Percentiles rank a stretch among this genome's conserved stretches.
Conservation (phyloP, 2,888 invertebrate species). For the Caenorhabditis virilis region DNA sequence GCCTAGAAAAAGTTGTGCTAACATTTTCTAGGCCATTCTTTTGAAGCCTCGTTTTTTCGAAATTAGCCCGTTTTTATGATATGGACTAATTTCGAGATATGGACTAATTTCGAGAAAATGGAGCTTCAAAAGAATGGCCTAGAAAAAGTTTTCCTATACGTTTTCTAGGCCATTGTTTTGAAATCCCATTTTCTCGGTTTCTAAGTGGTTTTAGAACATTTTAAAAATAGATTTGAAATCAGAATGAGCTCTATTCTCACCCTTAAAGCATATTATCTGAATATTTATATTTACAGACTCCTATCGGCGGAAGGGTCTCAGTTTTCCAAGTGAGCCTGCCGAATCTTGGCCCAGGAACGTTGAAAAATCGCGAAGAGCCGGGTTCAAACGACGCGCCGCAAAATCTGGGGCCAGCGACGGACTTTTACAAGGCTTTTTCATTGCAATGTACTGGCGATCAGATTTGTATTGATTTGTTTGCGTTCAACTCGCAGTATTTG, state of each 20-base stretch:
- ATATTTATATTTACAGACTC: constrained; percentile 73
- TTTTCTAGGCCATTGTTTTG: no score
- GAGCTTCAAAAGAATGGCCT: no score
- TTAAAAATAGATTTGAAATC: no score
- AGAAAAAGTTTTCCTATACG: no score
- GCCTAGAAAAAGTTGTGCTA: no score
- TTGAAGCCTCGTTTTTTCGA: no score
- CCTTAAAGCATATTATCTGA: neutral
- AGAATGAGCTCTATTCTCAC: constrained; percentile 52
- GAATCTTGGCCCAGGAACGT: constrained; percentile 80
- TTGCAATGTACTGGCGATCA: constrained; percentile 86
- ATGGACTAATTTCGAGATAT: no score
- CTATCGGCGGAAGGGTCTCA: constrained; percentile 91
- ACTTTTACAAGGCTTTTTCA: constrained; percentile 94
- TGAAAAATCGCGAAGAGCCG: constrained; percentile 86
- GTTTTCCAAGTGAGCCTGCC: constrained; percentile 88
- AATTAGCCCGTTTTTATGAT: no score
- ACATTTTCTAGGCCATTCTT: no score
- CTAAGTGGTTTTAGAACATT: no score
- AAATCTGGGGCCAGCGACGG: constrained; percentile 90
- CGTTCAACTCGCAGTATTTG: constrained; percentile 88
- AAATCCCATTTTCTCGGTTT: no score
- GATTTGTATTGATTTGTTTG: constrained; percentile 82
- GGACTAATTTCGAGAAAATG: no score
- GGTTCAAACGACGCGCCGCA: constrained; percentile 72